Evolutionary conservation across 2,113 vertebrate species (phyloP), one percentile per base, ranked within the genome.

Genomic region (Stomatorhinus ivindoensis): DNA sequence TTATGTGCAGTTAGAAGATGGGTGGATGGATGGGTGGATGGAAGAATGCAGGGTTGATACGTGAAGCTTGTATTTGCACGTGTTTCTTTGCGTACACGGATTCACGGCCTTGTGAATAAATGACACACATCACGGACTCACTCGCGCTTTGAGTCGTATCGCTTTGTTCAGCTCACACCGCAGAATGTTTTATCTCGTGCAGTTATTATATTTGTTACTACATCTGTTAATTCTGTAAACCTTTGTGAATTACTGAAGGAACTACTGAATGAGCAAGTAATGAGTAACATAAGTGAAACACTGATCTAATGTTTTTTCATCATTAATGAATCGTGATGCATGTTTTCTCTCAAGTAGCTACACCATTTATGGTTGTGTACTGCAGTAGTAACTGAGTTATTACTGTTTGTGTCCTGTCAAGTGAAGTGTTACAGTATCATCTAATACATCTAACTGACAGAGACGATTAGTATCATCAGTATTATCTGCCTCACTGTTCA

Each of bases 141-240:
- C 87, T 90, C 88, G 0, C 27, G 58, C n/a, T 65, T 65, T 39
- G 51, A 87, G 50, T 46, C 61, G 87, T 39, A 48, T 46, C 44
- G 55, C 58, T 85, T 89, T 58, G n/a, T 58, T 58, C 69, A 86
- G 46, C 48, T 91, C 61, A 86, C 55, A 46, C 61, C 6, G 50
- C 61, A 8, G 9, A 24, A 27, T 65, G 2, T 65, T 65, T 65
- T 27, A 27, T 65, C 24, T 27, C 58, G 31, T 4, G n/a, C 61
- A 69, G 61, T 69, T 69, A 69, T 10, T 69, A 69, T 69, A 69
- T 69, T 69, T 69, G 27, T 69, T 69, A 69, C 10, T 69, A 13
- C 31, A 69, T 31, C 61, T 69, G 61, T 69, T 31, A 69, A 69
- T 69, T 69, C 61, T 69, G n/a, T 69, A 69, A 69, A 61, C 55